Base-by-base conservation (phyloP, 2,113 vertebrate genomes). In the Ophthalmolycus amberensis region DNA sequence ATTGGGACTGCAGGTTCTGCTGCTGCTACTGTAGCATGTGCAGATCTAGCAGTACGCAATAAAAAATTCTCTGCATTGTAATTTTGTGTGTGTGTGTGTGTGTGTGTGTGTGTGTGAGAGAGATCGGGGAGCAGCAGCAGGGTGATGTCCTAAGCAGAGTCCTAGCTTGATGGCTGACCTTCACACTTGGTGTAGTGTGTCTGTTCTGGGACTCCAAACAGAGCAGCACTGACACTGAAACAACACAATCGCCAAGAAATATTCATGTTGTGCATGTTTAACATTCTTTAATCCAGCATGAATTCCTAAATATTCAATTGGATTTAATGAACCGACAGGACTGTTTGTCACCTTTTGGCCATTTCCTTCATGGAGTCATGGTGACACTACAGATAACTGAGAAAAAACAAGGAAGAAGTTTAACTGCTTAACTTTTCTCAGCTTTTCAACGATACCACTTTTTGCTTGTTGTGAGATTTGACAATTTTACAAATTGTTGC, bases 241-340 rank as follows among this genome's bases (percentile, higher is more conserved):
- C 68, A 68, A 62, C 42, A 78, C 14, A 65, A 64, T 48, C 16
- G 0, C 32, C 6, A 44, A 52, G 10, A 77, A 66, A 75, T 15
- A 48, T 32, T 34, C 34, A 34, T 34, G 34, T 34, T 34, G 34
- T 42, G 40, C 5, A 44, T 44, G 3, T 48, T 64, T 20, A 10
- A n/a, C 8, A 40, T 65, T 48, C 58, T 64, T 42, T 27, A 65
- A 66, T 80, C 65, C 54, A 59, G 40, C 38, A 37, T 50, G 27
- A 50, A 70, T 44, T 58, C 25, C 58, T 73, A 68, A 72, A 44
- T 84, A 84, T 74, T 79, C 64, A 79, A 20, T 37, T 50, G 59
- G 29, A 46, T 40, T 75, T 64, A 64, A 71, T 50, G 32, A 71
- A 59, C 6, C 2, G 3, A 54, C 18, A n/a, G 56, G 40, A 56